Evolutionary conservation across 2,888 invertebrate genomes (phyloP), one percentile per base, ranked within the genome.

Genomic region (Orthosia incerta): DNA sequence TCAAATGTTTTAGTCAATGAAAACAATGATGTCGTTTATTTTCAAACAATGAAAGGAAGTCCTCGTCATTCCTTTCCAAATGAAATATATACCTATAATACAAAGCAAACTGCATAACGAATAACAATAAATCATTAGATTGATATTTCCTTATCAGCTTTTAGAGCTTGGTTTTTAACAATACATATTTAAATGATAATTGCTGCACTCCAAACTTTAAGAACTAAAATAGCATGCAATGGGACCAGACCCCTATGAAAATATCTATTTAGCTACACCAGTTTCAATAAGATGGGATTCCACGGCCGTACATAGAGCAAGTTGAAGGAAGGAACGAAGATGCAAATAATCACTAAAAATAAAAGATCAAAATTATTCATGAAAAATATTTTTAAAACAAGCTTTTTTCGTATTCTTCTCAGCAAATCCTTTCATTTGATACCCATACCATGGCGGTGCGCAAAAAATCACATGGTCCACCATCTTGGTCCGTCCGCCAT

Each of bases 101-200:
- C 39, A 39, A 7, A 39, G 26, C 18, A 16, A 18, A 57, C 12
- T 57, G 18, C 18, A 4, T 31, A 12, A 57, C 23, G 45, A 45
- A 26, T n/a, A 70, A 70, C 51, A 69, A n/a, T 53, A 46, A 46
- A 7, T 26, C 13, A 18, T 11, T 18, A 70, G 13, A 45, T 20
- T 53, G 4, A 45, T 70, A 31, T 71, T 71, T 55, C 11, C 23
- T 20, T 70, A 55, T 71, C 53, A 71, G 26, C 7, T 26, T 16
- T 26, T 9, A 9, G 26, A n/a, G 53, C 1, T 15, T 69, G 15
- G 13, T 18, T 57, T n/a, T 31, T 57, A 31, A 31, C 31, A 31
- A 57, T 31, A 57, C 31, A n/a, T 31, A 31, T 3, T 26, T 26
- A 12, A 31, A 56, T 31, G 18, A 31, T 26, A 1, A 57, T 56